Conservation (phyloP, 1,140 invertebrate species). For the Habropoda laboriosa region DNA sequence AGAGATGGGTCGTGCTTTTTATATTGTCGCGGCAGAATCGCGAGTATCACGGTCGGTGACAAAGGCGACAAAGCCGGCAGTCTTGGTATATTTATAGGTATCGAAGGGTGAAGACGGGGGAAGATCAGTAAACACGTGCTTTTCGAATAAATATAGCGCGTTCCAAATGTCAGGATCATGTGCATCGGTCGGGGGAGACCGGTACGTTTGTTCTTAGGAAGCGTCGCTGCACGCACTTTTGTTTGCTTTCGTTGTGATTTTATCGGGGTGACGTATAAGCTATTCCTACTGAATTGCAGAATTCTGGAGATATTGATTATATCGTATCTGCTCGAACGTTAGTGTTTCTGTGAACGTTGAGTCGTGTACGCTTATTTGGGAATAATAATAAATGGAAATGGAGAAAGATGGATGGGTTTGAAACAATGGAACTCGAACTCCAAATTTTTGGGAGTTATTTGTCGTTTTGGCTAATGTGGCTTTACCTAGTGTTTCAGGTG, state of each 20-base stretch:
- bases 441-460: no score
- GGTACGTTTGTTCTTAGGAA: neutral
- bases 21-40: neutral
- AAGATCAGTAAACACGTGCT: neutral
- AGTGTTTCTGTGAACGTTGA: no score
- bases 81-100: slow-evolving; percentile 20
- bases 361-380: no score
- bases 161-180: slow-evolving; percentile 15
- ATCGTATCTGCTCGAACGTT: no score
- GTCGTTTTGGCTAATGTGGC: no score
- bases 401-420: no score
- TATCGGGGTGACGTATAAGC: neutral
- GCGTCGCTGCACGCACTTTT: neutral
- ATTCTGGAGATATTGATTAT: neutral
- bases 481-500: no score
- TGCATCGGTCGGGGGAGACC: neutral
- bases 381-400: no score
- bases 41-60: neutral
- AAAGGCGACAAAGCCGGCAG: neutral
- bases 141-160: slow-evolving; percentile 12
- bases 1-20: neutral
- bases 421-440: no score
- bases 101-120: neutral
- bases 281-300: neutral
- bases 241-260: neutral